phyloP scores from a whole-genome alignment of 1,140 invertebrate genomes.

The Pseudomyrmex sp. region DNA sequence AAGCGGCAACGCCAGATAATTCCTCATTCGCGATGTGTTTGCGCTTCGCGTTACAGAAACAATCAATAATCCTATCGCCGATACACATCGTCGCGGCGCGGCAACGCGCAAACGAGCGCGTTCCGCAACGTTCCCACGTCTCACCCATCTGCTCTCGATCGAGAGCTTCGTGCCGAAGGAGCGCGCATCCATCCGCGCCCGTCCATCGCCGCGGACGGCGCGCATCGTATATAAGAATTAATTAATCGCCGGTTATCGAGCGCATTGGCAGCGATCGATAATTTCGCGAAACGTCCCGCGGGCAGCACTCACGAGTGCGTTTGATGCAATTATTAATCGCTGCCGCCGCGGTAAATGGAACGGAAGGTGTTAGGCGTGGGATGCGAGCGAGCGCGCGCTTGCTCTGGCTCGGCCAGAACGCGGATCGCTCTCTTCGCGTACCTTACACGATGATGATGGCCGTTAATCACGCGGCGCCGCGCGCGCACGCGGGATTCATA shows the following conservation, averaged over 20 bases:
- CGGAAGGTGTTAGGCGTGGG: slow-evolving; percentile 73
- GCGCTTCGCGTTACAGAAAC: slow-evolving; percentile 30
- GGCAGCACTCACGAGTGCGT: slow-evolving; percentile 31
- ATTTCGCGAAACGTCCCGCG: slow-evolving; percentile 43
- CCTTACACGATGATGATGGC: slow-evolving; percentile 8
- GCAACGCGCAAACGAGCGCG: background rate
- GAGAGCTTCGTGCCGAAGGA: background rate
- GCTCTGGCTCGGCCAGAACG: background rate
- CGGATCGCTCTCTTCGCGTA: background rate
- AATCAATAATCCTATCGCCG: slow-evolving; percentile 43
- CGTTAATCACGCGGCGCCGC: slow-evolving; percentile 61
- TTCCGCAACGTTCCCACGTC: slow-evolving; percentile 31
- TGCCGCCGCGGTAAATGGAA: slow-evolving; percentile 69
- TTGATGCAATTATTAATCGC: slow-evolving; percentile 75
- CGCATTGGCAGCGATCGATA: slow-evolving; percentile 40
- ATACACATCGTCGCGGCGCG: background rate
- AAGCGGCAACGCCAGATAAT: background rate
- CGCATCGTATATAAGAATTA: slow-evolving; percentile 17
- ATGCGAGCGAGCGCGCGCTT: background rate
- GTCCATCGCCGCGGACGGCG: background rate
- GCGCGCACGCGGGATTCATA: slow-evolving; percentile 1
- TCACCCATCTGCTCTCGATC: slow-evolving; percentile 26
- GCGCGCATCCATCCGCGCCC: background rate
- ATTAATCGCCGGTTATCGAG: slow-evolving; percentile 34
- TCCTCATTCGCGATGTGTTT: slow-evolving; percentile 46